Base-by-base conservation (phyloP, 23 tunicate species). In the Phallusia fumigata region DNA sequence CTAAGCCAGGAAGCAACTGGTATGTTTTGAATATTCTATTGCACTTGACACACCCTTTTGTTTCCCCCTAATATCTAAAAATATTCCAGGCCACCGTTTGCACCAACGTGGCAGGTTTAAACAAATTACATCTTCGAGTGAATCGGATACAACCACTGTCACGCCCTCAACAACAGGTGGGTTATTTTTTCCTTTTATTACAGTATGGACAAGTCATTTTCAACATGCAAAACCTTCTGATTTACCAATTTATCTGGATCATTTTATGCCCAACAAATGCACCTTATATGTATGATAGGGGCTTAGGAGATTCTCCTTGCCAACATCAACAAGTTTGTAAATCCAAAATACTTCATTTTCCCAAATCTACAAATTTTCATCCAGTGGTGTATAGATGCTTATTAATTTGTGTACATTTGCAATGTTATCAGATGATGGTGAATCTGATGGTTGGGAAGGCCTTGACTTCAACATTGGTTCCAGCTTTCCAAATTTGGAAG, bases 1-100 rank as follows among this genome's bases (percentile, higher is more conserved):
- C 76, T 95, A 19, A 95, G 81, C 82, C 80, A 85, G 47, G 99
- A 95, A 65, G 84, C 90, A 3, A 28, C 84, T 10, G 34, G 93
- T 88, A 52, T 3, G 83, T 52, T 36, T 21, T 74, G 13, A 22
- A 58, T 58, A 21, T 58, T 58, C 13, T n/a, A n/a, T n/a, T n/a
- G n/a, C n/a, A n/a, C n/a, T n/a, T n/a, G n/a, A 24, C 69, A 6
- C 11, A 13, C 3, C 8, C 26, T 58, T 58, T 24, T n/a, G n/a
- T n/a, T n/a, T n/a, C n/a, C n/a, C n/a, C n/a, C n/a, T n/a, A n/a
- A n/a, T n/a, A n/a, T n/a, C n/a, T n/a, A 80, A n/a, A 0, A 0
- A 13, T 81, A 13, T 24, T 51, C 1, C 80, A 83, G 84, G 77
- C 26, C 89, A 91, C 65, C 85, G 91, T 10, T 73, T 91, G 77